Evolutionary conservation across 53 echinoderm and acorn worm species (phyloP), one percentile per base, ranked within the genome.

Genomic region (Echinometra lucunter): DNA sequence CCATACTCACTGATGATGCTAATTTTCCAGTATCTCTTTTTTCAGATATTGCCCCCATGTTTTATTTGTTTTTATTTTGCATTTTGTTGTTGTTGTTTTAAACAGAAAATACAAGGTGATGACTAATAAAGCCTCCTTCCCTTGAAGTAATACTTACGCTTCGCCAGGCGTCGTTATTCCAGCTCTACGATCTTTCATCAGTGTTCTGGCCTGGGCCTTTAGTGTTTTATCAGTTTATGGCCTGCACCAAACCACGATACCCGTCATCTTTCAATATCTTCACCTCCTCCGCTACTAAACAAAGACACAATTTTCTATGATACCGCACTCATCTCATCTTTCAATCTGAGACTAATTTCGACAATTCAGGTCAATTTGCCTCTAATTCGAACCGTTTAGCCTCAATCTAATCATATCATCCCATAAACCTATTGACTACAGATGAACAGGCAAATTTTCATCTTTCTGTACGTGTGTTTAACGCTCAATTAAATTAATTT

Each of bases 271-370:
- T 53, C 72, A 12, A 13, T 28, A 72, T 2, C 35, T 72, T 30
- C 34, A 32, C 70, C 32, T 8, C 11, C 13, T 70, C 70, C 32
- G 2, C n/a, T 72, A 4, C 35, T 53, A 30, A n/a, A 72, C 72
- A 2, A 0, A 28, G 34, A 72, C 34, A 72, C 72, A 30, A 15
- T 13, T 72, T 12, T 72, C 1, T 32, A 35, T 72, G 32, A 72
- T 35, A 72, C 72, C 72, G 28, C 72, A 72, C 34, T 72, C 42
- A 78, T 78, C 78, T 78, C 78, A 42, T 42, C 17, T 78, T 78
- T 42, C 78, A 78, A 42, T 6, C 42, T 23, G 42, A 40, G 78
- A 78, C 78, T 78, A 78, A 78, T 78, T 78, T 23, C 1, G 42
- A 42, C 42, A 40, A 40, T 40, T 72, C 16, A 72, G 42, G 38